A percentile compares a stretch with the other conserved stretches of the same genome.
Evolutionary conservation across 2,797 vertebrate species (phyloP).

Genomic region (Mormyrus proboscirostris): DNA sequence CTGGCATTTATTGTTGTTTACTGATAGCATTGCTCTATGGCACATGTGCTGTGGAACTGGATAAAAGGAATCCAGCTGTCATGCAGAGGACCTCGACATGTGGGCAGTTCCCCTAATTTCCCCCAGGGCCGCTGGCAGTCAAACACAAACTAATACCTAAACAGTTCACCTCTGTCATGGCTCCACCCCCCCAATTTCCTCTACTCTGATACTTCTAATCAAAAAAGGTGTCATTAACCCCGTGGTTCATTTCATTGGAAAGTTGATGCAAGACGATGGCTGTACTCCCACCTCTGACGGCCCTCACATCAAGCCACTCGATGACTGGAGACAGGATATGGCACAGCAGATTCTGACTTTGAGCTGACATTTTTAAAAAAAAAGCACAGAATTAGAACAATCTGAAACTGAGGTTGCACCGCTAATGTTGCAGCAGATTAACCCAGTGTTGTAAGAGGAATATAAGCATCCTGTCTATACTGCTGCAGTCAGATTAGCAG

Average conservation of each 20-base stretch:
- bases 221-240: background rate
- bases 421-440: background rate
- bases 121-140: background rate
- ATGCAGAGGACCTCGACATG: background rate
- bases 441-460: background rate
- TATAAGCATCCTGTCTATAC: background rate
- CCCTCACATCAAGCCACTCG: background rate
- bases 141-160: background rate
- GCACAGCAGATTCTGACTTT: background rate
- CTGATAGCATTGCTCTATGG: background rate
- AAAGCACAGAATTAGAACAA: background rate
- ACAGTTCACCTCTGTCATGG: background rate
- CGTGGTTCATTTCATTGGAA: background rate
- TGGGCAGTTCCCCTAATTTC: background rate
- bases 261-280: background rate
- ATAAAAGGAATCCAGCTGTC: background rate
- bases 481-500: background rate
- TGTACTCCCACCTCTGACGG: background rate
- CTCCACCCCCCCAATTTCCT: background rate
- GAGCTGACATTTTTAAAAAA: slow-evolving; percentile 1
- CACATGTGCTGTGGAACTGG: background rate
- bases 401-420: background rate
- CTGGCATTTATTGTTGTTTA: background rate
- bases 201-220: background rate
- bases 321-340: background rate